Base-by-base conservation (phyloP, 2,888 invertebrate genomes). In the Ennomos erosarius region DNA sequence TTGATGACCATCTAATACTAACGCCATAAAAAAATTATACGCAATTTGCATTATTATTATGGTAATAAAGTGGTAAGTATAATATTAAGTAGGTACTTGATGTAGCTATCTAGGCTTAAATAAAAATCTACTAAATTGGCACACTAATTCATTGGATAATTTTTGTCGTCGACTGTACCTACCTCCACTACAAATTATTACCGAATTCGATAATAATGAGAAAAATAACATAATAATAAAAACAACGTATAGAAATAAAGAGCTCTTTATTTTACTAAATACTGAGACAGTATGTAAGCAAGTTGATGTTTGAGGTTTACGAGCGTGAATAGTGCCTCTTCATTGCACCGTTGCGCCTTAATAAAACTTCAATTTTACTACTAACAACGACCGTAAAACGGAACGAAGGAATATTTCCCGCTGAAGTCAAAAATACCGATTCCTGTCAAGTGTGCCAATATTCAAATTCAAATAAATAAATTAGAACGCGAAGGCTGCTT, bases 361-460 rank as follows among this genome's bases (percentile, higher is more conserved):
- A 52, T 52, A 58, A 84, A 83, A 75, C 70, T 59, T 64, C 65
- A 63, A 76, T 66, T 64, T 77, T 78, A 79, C 69, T 68, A 72
- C 75, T 73, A 64, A 67, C 70, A 69, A 55, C 46, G 71, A 62
- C 70, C 78, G 79, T 84, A 81, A 82, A 82, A 83, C 69, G 76
- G 68, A 79, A 79, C 77, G 79, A 74, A 71, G 70, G 69, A 66
- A 70, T 73, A 73, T 71, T 78, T 78, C 78, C 76, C 74, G 70
- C 71, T 69, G 68, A 62, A 68, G 63, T n/a, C n/a, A n/a, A n/a
- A 65, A 68, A 68, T 65, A 67, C 69, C 69, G 67, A 74, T 74
- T 71, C 75, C 74, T 73, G n/a, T n/a, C n/a, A n/a, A n/a, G n/a
- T n/a, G n/a, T n/a, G 74, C 72, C 70, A 74, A 78, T 74, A 75